Percentiles rank a stretch among this genome's conserved stretches.
phyloP scores from a whole-genome alignment of 2,113 vertebrate genomes.

The Thryonomys swinderianus region DNA sequence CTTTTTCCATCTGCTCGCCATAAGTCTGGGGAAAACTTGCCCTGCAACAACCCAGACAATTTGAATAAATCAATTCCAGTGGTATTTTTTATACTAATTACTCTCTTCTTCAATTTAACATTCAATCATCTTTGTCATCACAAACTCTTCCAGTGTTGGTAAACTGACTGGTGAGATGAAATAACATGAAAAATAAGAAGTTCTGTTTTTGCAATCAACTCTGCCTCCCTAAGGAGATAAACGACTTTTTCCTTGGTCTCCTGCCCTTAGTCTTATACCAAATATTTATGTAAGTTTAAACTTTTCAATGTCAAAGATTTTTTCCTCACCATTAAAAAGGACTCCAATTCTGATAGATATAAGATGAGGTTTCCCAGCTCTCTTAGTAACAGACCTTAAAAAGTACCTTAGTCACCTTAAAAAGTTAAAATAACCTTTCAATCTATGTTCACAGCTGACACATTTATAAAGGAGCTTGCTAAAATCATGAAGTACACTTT shows the following conservation, averaged over 20 bases:
- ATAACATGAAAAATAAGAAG: slow-evolving; percentile 45
- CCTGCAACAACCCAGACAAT: slow-evolving; percentile 27
- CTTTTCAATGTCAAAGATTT: slow-evolving; percentile 46
- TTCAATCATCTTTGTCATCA: slow-evolving; percentile 54
- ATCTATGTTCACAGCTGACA: neutral
- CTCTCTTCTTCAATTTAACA: slow-evolving; percentile 49
- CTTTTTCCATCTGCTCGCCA: slow-evolving; percentile 74
- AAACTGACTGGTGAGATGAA: neutral
- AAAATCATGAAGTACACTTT: slow-evolving; percentile 7
- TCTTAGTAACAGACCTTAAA: neutral
- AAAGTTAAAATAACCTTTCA: slow-evolving; percentile 12
- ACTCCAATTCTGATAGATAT: neutral
- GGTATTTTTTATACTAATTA: slow-evolving; percentile 26
- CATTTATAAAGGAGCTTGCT: neutral
- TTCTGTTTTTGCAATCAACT: slow-evolving; percentile 62
- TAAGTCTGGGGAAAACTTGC: slow-evolving; percentile 45
- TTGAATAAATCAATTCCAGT: slow-evolving; percentile 55
- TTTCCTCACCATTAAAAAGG: slow-evolving; percentile 50
- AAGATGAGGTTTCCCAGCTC: neutral
- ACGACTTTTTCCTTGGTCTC: slow-evolving; percentile 50
- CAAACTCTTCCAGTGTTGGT: slow-evolving; percentile 21
- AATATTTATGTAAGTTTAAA: slow-evolving; percentile 57
- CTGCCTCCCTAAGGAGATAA: slow-evolving; percentile 38
- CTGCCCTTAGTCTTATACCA: slow-evolving; percentile 48
- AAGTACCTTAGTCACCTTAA: slow-evolving; percentile 11